Conservation (phyloP, 2,113 vertebrate species). For the Oryzias curvinotus region DNA sequence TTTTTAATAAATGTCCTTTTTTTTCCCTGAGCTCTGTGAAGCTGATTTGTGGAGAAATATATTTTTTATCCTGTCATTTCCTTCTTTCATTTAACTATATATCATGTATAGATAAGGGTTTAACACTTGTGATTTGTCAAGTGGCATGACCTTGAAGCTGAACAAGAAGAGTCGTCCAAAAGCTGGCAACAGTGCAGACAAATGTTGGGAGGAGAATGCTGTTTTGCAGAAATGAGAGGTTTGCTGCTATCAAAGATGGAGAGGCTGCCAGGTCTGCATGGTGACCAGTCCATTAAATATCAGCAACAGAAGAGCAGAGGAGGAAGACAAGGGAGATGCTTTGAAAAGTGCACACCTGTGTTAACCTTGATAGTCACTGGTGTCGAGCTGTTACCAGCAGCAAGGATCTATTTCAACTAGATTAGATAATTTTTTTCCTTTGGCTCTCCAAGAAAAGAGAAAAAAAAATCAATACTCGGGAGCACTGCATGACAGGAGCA, state of each 20-base stretch:
- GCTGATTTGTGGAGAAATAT: constrained; percentile 2
- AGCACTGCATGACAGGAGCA: constrained; percentile 89
- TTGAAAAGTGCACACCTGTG: constrained; percentile 94
- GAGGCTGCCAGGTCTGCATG: constrained; percentile 76
- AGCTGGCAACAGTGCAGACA: constrained; percentile 55
- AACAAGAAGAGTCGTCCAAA: constrained; percentile 28
- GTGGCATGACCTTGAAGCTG: constrained; percentile 74
- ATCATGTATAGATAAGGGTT: constrained; percentile 64
- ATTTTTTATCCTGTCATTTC: constrained; percentile 47
- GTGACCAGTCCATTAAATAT: constrained; percentile 89
- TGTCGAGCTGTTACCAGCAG: constrained; percentile 68
- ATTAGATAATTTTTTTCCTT: constrained; percentile 78
- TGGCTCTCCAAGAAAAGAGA: constrained; percentile 32
- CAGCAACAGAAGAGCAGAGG: constrained; percentile 54
- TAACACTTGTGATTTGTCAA: constrained; percentile 67
- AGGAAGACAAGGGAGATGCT: constrained; percentile 84
- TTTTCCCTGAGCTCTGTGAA: not conserved
- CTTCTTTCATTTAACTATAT: constrained; percentile 74
- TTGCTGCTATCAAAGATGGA: constrained; percentile 77
- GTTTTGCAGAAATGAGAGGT: constrained; percentile 52
- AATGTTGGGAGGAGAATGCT: constrained; percentile 62
- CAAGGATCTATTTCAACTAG: constrained; percentile 85
- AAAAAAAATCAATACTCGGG: constrained; percentile 92
- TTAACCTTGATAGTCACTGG: constrained; percentile 93
- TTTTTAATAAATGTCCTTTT: not conserved